Evolutionary conservation across 1,140 invertebrate genomes (phyloP).

Genomic region (Sarcophaga bullata): DNA sequence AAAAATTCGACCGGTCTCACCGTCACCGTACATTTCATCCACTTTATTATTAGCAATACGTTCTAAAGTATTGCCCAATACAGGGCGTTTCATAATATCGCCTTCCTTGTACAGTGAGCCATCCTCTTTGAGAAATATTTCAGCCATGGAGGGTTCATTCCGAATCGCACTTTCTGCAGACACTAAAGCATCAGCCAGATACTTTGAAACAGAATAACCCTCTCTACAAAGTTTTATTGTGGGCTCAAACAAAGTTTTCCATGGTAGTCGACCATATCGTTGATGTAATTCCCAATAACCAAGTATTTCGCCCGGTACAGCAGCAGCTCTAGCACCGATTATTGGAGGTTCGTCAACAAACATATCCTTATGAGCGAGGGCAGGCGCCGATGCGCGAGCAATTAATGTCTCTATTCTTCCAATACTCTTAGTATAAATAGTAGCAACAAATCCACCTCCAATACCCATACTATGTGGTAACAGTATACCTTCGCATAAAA

Average conservation of each 20-base stretch:
- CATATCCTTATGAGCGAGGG: slow-evolving; percentile 74
- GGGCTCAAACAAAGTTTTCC: slow-evolving; percentile 83
- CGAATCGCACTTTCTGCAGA: slow-evolving; percentile 70
- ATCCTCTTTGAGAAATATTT: slow-evolving; percentile 74
- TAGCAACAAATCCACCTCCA: slow-evolving; percentile 88
- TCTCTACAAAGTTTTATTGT: slow-evolving; percentile 78
- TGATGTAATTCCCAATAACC: slow-evolving; percentile 86
- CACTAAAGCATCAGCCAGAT: slow-evolving; percentile 74
- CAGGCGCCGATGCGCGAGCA: slow-evolving; percentile 84
- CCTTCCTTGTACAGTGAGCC: slow-evolving; percentile 75
- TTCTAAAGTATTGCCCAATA: slow-evolving; percentile 78
- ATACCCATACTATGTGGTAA: slow-evolving; percentile 88
- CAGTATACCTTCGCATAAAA: slow-evolving; percentile 88
- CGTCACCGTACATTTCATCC: slow-evolving; percentile 75
- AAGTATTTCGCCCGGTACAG: slow-evolving; percentile 89
- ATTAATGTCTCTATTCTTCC: slow-evolving; percentile 74
- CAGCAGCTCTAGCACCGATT: slow-evolving; percentile 77
- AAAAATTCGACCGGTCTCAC: slow-evolving; percentile 73
- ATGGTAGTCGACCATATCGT: slow-evolving; percentile 81
- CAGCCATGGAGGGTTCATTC: slow-evolving; percentile 71
- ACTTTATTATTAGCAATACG: slow-evolving; percentile 75
- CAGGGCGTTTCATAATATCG: slow-evolving; percentile 75
- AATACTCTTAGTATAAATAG: slow-evolving; percentile 76
- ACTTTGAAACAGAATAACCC: slow-evolving; percentile 77
- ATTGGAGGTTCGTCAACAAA: slow-evolving; percentile 68